Conservation (phyloP, 2,888 invertebrate genomes). For the Odontomyia ornata region DNA sequence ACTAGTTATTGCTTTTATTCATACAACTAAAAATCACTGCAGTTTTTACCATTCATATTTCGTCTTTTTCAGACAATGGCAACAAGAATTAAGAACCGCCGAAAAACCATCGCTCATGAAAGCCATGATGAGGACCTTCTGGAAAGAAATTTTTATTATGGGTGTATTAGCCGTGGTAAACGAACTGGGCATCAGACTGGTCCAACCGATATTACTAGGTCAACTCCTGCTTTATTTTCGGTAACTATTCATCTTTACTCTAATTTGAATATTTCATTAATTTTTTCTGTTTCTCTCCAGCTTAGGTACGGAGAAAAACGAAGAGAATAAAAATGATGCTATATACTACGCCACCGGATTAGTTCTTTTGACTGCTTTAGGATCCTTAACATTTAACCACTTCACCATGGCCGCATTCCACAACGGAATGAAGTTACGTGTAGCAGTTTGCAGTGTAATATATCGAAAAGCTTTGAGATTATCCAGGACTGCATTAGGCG, state of each 20-base stretch:
- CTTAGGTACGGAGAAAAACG: constrained; percentile 8
- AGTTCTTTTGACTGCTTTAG: constrained; percentile 58
- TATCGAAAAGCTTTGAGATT: constrained; percentile 82
- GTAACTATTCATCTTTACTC: constrained; percentile 36
- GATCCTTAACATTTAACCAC: constrained; percentile 68
- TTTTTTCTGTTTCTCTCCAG: not conserved
- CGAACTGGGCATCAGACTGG: constrained; percentile 51
- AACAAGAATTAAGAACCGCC: constrained; percentile 32
- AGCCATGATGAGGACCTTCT: constrained; percentile 52
- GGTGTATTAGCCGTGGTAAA: constrained; percentile 49
- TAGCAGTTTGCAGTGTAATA: constrained; percentile 83
- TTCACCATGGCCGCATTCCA: constrained; percentile 77
- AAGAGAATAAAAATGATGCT: constrained; percentile 5
- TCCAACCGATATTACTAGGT: constrained; percentile 52
- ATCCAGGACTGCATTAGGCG: constrained; percentile 75
- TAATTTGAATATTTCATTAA: not conserved
- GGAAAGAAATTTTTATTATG: constrained; percentile 50
- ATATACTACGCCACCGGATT: constrained; percentile 67
- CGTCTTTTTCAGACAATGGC: constrained; percentile 30
- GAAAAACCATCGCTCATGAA: constrained; percentile 51
- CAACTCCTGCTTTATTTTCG: constrained; percentile 51
- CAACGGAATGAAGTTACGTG: constrained; percentile 82
- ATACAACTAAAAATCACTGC: too few relatives aligned
- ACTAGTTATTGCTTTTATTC: too few relatives aligned
- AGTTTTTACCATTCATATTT: too few relatives aligned